A percentile compares a stretch with the other conserved stretches of the same genome.
These are phyloP conservation scores for Tholera decimalis DNA, from an alignment of 2,888 invertebrate genomes.

Conservation along the genomic window DNA sequence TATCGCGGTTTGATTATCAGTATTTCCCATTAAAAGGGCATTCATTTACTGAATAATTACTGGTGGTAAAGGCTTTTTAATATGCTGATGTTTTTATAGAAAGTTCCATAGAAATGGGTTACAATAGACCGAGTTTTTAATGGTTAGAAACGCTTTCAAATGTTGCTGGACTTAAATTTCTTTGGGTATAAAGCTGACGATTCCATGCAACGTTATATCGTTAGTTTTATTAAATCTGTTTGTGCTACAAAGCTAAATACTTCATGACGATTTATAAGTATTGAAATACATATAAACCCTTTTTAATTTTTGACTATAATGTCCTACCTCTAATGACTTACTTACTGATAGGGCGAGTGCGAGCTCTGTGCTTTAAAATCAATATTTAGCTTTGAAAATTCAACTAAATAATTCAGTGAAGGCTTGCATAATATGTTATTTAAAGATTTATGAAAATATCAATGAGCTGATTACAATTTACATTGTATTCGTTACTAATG, in stretches of 20 bases:
- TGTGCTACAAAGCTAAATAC: not conserved
- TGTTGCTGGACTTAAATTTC: not conserved
- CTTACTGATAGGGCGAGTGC: too few relatives aligned
- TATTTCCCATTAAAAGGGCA: not conserved
- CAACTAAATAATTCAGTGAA: too few relatives aligned
- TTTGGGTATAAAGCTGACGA: not conserved
- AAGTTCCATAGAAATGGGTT: constrained; percentile 1
- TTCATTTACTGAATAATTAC: constrained; percentile 5
- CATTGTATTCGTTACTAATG: too few relatives aligned
- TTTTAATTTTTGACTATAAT: too few relatives aligned
- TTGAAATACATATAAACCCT: too few relatives aligned
- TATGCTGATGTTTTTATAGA: not conserved
- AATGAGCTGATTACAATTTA: too few relatives aligned
- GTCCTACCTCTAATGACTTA: too few relatives aligned
- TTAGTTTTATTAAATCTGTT: not conserved
- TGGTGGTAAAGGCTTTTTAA: constrained; percentile 3
- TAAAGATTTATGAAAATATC: too few relatives aligned
- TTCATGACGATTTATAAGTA: not conserved
- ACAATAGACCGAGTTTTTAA: constrained; percentile 9
- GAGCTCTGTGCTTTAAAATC: too few relatives aligned
- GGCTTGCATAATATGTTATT: too few relatives aligned
- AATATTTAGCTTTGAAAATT: too few relatives aligned
- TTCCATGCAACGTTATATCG: not conserved
- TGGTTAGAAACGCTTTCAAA: constrained; percentile 14
- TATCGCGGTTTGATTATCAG: constrained; percentile 6